Base-by-base conservation (phyloP, 1,140 invertebrate genomes). In the Macrostomum lignano region DNA sequence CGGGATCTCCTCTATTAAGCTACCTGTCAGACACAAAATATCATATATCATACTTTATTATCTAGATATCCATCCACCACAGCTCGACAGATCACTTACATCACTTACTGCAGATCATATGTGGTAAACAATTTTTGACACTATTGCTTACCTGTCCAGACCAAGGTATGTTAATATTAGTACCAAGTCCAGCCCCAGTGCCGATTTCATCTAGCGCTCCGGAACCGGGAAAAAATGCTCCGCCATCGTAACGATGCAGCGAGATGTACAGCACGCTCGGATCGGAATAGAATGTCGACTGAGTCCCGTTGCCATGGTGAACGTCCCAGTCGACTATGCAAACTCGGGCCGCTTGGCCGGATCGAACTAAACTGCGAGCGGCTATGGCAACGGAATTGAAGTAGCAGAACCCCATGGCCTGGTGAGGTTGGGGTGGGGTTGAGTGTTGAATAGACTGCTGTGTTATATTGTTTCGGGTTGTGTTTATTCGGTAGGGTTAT, bases 301-400 rank as follows among this genome's bases (percentile, higher is more conserved):
- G 88, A 15, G 86, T 94, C 28, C 86, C 88, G 63, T 96, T 96
- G 10, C 91, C 88, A 62, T 96, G 88, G 60, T 96, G 91, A 33
- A 96, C 82, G 62, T 94, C 88, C 86, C 86, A 96, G 58, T 96
- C 88, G 14, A 96, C 67, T 44, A 98, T 82, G 31, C 94, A 66
- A 52, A 98, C 79, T 55, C 73, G 73, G 43, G 74, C 70, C 22
- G 79, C 10, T n/a, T n/a, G n/a, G 4, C 11, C 32, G 5, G n/a
- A 21, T 4, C 22, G n/a, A 5, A 30, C 9, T 14, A 33, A 6
- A 6, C 11, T 33, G 47, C 75, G 71, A 20, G 86, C 79, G 17
- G 88, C 81, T 42, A 98, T 77, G 7, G 84, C 81, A n/a, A 98
- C 70, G 23, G 84, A 86, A 63, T 98, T 98, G 62, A 98, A 98